Evolutionary conservation across 2,113 vertebrate species (phyloP).

Genomic region (Trichechus manatus): DNA sequence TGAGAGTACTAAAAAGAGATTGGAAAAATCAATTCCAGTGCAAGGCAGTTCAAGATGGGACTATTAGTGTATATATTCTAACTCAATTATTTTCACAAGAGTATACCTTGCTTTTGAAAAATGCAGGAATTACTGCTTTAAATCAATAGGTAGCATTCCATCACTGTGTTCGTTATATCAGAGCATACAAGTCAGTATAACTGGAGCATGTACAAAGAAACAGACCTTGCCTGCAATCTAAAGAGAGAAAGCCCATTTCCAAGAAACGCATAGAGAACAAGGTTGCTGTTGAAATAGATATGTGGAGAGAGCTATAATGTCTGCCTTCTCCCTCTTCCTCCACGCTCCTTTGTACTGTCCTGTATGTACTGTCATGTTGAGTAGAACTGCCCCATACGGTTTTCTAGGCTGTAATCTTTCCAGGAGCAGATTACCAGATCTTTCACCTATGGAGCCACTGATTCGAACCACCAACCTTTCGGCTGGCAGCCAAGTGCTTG

Average conservation of each 20-base stretch:
- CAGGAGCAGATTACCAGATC: not conserved
- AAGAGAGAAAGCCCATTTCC: not conserved
- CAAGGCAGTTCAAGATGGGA: not conserved
- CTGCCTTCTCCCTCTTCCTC: no score
- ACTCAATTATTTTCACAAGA: not conserved
- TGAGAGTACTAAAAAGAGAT: not conserved
- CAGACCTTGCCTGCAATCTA: not conserved
- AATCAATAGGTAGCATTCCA: not conserved
- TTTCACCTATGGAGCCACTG: not conserved
- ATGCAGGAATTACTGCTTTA: not conserved
- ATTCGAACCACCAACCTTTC: not conserved
- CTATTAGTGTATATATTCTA: not conserved
- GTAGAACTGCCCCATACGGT: not conserved
- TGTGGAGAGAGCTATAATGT: not conserved
- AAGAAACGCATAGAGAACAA: not conserved
- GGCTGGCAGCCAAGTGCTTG: not conserved
- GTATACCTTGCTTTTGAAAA: not conserved
- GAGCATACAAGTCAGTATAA: not conserved
- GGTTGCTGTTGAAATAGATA: not conserved
- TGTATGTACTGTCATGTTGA: not conserved
- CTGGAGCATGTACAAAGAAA: not conserved
- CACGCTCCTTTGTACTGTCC: not conserved
- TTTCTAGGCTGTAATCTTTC: no score
- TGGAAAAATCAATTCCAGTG: not conserved
- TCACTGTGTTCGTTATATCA: not conserved